phyloP scores from a whole-genome alignment of 2,797 vertebrate species.

The Lagodon rhomboides region DNA sequence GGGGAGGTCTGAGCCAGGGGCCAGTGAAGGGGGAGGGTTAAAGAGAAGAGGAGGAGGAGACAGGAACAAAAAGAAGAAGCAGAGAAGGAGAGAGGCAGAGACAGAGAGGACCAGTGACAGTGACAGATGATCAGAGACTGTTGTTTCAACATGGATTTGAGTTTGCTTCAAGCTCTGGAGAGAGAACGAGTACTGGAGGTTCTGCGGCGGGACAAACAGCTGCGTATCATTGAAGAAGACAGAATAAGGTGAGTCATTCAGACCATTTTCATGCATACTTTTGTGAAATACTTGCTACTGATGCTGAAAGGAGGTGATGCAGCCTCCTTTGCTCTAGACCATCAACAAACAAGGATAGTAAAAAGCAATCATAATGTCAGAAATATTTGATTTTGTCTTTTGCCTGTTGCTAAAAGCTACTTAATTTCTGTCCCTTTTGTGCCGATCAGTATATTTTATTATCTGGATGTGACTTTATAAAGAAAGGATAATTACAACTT shows the following conservation, averaged over 20 bases:
- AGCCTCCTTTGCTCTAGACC: neutral
- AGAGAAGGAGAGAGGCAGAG: constrained; percentile 28
- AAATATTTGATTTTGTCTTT: too few relatives aligned
- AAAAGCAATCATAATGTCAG: neutral
- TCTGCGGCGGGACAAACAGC: constrained; percentile 88
- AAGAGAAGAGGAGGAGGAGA: constrained; percentile 42
- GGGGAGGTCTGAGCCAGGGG: constrained; percentile 28
- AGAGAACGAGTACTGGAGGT: constrained; percentile 89
- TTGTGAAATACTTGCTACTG: neutral
- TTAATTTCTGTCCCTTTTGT: neutral
- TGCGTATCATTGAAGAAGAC: constrained; percentile 89
- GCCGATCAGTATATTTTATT: neutral
- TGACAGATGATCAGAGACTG: constrained; percentile 23
- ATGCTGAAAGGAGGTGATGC: constrained; percentile 10
- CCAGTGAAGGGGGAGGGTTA: constrained; percentile 29
- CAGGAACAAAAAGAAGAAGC: constrained; percentile 15
- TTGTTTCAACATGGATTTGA: constrained; percentile 82
- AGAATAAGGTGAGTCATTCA: constrained; percentile 87
- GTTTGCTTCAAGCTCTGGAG: constrained; percentile 87
- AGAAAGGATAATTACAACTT: neutral
- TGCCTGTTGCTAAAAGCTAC: neutral
- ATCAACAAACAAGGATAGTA: neutral
- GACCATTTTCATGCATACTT: neutral
- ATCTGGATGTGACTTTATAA: neutral
- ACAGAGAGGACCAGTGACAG: constrained; percentile 22